phyloP scores from a whole-genome alignment of 2,797 vertebrate species.

The Clangula hyemalis region DNA sequence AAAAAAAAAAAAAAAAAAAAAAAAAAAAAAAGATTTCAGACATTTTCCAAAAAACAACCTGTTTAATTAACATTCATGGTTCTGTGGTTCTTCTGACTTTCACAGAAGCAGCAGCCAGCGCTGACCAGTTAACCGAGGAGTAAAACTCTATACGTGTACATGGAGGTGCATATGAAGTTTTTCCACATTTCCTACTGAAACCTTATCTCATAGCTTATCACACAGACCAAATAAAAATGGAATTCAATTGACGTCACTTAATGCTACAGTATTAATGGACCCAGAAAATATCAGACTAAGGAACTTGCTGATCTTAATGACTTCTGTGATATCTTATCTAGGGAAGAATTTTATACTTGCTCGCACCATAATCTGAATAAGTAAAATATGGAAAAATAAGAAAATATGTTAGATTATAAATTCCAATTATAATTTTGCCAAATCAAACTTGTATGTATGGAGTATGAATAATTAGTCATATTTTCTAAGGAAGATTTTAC shows the following conservation, averaged over 20 bases:
- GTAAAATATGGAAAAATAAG: not conserved
- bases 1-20: too few relatives aligned
- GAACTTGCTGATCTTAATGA: not conserved
- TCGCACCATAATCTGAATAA: not conserved
- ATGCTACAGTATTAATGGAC: not conserved
- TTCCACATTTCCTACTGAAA: not conserved
- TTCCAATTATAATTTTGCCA: not conserved
- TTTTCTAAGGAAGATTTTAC: not conserved
- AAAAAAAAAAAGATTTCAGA: not conserved
- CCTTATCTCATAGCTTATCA: slow-evolving; percentile 36
- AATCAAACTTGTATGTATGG: not conserved
- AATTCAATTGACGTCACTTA: slow-evolving; percentile 50
- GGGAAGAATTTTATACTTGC: not conserved
- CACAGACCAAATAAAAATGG: slow-evolving; percentile 35
- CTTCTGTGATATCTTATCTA: slow-evolving; percentile 31
- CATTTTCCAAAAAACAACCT: not conserved
- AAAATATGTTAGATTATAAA: not conserved
- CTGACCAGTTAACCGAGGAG: not conserved
- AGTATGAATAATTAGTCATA: not conserved
- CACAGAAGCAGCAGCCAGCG: not conserved
- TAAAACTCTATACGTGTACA: not conserved
- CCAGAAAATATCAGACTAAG: not conserved
- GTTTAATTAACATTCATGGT: not conserved
- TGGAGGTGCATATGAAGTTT: not conserved
- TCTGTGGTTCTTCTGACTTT: not conserved